Evolutionary conservation across 2,888 invertebrate species (phyloP).

Genomic region (Ochropleura plecta): DNA sequence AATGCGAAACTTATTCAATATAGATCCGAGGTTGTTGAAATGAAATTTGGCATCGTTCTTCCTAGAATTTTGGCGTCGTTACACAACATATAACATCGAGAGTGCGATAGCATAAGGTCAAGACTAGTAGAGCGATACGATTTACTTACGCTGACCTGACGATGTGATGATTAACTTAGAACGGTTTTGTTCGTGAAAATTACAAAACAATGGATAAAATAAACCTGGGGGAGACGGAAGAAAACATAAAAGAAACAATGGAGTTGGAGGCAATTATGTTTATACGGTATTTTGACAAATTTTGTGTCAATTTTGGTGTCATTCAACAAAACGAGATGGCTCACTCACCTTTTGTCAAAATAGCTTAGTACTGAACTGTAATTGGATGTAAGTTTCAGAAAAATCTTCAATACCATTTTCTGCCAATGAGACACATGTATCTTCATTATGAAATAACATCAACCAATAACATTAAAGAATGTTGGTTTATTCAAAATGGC

Average conservation of each 20-base stretch:
- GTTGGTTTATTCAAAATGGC: slow-evolving; percentile 60
- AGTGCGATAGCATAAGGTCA: slow-evolving; percentile 86
- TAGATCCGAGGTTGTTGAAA: slow-evolving; percentile 72
- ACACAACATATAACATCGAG: slow-evolving; percentile 86
- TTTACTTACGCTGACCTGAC: slow-evolving; percentile 73
- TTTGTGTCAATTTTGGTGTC: slow-evolving; percentile 81
- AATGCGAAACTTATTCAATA: slow-evolving; percentile 66
- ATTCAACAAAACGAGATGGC: slow-evolving; percentile 67
- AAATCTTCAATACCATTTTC: neutral
- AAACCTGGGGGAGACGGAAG: slow-evolving; percentile 77
- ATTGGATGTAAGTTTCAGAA: slow-evolving; percentile 36
- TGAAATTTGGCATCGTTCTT: slow-evolving; percentile 84
- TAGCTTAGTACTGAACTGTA: neutral
- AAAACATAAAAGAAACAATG: slow-evolving; percentile 85
- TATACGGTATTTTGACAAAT: slow-evolving; percentile 89
- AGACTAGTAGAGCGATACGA: slow-evolving; percentile 80
- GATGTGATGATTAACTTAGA: slow-evolving; percentile 53
- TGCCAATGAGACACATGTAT: slow-evolving; percentile 45
- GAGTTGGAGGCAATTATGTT: slow-evolving; percentile 81
- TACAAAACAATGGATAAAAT: slow-evolving; percentile 73
- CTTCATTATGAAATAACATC: neutral
- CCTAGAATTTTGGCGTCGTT: slow-evolving; percentile 85
- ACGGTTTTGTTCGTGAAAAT: slow-evolving; percentile 55
- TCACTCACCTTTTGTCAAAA: slow-evolving; percentile 63
- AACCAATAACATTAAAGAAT: slow-evolving; percentile 33